A percentile compares a stretch with the other conserved stretches of the same genome.
These are phyloP conservation scores for Erannis defoliaria DNA, from an alignment of 2,888 invertebrate species.

Conservation along the genomic window DNA sequence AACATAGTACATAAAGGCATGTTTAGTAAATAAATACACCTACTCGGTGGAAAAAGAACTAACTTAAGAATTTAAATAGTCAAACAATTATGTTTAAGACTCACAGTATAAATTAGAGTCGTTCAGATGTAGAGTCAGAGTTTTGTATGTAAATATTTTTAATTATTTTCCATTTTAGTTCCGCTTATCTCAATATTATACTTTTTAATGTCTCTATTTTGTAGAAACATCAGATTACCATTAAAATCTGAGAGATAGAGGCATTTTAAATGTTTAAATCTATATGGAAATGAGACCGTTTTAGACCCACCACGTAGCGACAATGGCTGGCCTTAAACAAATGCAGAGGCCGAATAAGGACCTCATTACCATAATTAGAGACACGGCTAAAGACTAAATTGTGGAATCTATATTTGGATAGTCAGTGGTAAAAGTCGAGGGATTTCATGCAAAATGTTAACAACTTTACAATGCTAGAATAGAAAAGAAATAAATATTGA, in stretches of 20 bases:
- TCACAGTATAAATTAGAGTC: background rate
- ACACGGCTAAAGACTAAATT: constrained; percentile 38
- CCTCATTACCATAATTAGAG: constrained; percentile 50
- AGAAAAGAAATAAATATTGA: too few relatives aligned
- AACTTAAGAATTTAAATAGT: background rate
- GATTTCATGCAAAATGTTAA: too few relatives aligned
- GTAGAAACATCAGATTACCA: constrained; percentile 46
- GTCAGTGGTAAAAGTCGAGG: constrained; percentile 13
- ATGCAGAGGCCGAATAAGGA: constrained; percentile 47
- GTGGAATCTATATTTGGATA: constrained; percentile 12
- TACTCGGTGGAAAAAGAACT: too few relatives aligned
- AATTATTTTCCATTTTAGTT: constrained; percentile 1
- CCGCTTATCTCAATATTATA: constrained; percentile 14
- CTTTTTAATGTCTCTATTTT: constrained; percentile 13
- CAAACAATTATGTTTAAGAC: too few relatives aligned
- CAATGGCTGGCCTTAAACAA: constrained; percentile 42
- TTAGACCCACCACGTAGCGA: constrained; percentile 45
- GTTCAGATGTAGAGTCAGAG: background rate
- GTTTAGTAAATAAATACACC: too few relatives aligned
- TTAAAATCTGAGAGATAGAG: constrained; percentile 52
- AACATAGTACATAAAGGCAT: too few relatives aligned
- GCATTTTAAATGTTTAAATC: constrained; percentile 49
- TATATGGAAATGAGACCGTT: constrained; percentile 57
- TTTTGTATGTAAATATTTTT: constrained; percentile 14
- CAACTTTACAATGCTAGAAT: too few relatives aligned